Conservation (phyloP, 2,888 invertebrate genomes). For the Poecilus cupreus region DNA sequence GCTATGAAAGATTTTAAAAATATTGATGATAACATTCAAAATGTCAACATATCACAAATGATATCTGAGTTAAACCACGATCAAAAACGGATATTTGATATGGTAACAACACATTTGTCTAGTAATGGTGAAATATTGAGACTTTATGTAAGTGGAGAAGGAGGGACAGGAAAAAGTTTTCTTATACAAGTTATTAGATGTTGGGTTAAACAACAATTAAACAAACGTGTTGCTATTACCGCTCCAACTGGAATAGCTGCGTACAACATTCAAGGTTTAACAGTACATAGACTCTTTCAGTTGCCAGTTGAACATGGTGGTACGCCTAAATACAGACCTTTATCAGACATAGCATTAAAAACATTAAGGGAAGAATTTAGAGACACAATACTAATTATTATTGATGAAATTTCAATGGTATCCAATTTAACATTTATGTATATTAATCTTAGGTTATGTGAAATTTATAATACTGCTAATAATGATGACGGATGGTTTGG, state of each 20-base stretch:
- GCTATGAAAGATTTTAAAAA: constrained; percentile 64
- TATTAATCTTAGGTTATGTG: constrained; percentile 64
- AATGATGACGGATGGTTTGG: constrained; percentile 66
- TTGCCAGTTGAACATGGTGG: constrained; percentile 66
- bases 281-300: constrained; percentile 66
- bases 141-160: constrained; percentile 65
- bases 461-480: constrained; percentile 66
- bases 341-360: constrained; percentile 64
- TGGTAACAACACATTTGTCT: constrained; percentile 58
- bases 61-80: constrained; percentile 64
- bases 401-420: constrained; percentile 65
- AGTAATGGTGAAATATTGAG: constrained; percentile 54
- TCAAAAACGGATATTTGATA: constrained; percentile 65
- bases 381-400: constrained; percentile 65
- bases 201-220: constrained; percentile 62
- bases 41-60: constrained; percentile 63
- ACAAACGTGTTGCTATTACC: constrained; percentile 64
- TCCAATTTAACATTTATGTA: constrained; percentile 64
- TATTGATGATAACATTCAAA: constrained; percentile 43
- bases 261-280: constrained; percentile 68
- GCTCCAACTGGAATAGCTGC: constrained; percentile 68
- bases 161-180: constrained; percentile 66
- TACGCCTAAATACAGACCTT: constrained; percentile 65
- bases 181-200: no score
- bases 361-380: constrained; percentile 64